Base-by-base conservation (phyloP, 2,888 invertebrate species). In the Anthophora plumipes region DNA sequence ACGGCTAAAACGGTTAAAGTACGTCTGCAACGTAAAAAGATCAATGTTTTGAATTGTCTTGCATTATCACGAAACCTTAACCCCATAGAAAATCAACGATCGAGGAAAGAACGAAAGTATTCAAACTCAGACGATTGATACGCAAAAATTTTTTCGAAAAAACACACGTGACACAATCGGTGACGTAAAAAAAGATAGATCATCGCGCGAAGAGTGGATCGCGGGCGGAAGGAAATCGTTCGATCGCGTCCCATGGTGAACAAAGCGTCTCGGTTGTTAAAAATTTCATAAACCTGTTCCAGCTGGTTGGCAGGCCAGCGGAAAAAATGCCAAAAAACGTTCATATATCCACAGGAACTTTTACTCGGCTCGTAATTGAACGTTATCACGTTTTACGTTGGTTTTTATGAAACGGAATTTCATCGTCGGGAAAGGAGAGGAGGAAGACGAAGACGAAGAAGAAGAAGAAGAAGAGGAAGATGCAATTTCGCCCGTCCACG, bases 401-500 rank as follows among this genome's bases (percentile, higher is more conserved):
- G 66, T 59, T 68, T 70, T 72, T 75, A 80, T 74, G 67, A 76
- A 68, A 80, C 54, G 78, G 70, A 84, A 84, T 79, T 77, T 68
- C 70, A 73, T 81, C 70, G 72, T 74, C 57, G 66, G 60, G 17
- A 57, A 77, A 57, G 68, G 57, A 11, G 68, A 48, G 25, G 46
- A 57, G 57, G 71, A 71, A 55, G 71, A 85, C 79, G 85, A 20
- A 57, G 61, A 31, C 1, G 31, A 31, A 31, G 31, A 31, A 31
- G 31, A 20, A 57, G 61, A 77, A 57, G 68, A 69, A 11, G 68
- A 48, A 37, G 37, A 57, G 57, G 71, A 71, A 55, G 71, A 85
- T 81, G 85, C 82, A 85, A 85, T 85, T 80, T 85, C 73, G 72
- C 74, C 39, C 61, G 72, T 71, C 67, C 80, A 71, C 83, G 84